Evolutionary conservation across 2,797 vertebrate genomes (phyloP).

Genomic region (Spatula clypeata): DNA sequence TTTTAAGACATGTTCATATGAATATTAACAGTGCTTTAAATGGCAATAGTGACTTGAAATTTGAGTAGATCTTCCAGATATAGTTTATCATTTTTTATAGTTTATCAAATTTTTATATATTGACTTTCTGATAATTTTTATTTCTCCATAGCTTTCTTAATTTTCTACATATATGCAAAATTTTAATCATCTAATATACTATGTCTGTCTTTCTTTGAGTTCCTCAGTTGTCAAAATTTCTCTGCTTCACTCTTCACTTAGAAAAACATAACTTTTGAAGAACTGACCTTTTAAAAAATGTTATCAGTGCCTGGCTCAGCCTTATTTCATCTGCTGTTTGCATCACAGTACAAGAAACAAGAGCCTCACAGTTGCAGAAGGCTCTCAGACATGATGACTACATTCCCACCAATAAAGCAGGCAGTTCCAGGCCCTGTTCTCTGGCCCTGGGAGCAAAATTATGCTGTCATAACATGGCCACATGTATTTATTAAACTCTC

Average conservation of each 20-base stretch:
- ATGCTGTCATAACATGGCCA: conserved; percentile 34
- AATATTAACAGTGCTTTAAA: neutral
- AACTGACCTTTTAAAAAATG: neutral
- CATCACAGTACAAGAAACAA: conserved; percentile 16
- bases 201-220: neutral
- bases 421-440: neutral
- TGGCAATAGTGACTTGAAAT: neutral
- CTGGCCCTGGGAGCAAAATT: neutral
- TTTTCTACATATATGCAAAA: neutral
- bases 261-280: neutral
- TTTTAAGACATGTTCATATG: neutral
- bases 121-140: neutral
- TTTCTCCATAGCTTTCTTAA: neutral
- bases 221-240: neutral
- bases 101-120: neutral
- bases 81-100: neutral
- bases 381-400: neutral
- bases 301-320: neutral
- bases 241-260: neutral
- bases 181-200: neutral
- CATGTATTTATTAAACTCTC: conserved; percentile 42
- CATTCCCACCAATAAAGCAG: neutral
- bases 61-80: neutral
- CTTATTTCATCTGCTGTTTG: neutral
- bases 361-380: neutral